phyloP scores from a whole-genome alignment of 2,113 vertebrate species.

The Progne subis region DNA sequence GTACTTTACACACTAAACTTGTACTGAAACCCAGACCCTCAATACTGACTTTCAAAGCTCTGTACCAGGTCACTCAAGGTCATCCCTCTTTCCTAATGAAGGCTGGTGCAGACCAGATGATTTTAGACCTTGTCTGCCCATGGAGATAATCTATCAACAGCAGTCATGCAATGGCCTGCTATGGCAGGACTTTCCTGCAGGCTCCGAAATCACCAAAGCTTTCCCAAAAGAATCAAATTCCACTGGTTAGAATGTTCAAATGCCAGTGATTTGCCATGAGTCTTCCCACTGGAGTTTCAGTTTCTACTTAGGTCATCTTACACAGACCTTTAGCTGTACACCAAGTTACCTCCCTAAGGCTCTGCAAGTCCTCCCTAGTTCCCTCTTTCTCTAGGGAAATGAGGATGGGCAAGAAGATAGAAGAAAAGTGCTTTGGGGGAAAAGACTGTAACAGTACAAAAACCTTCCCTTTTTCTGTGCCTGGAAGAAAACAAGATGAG shows the following conservation, averaged over 20 bases:
- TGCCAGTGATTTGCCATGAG: neutral
- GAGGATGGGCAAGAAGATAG: neutral
- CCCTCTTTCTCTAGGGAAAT: neutral
- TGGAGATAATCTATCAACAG: neutral
- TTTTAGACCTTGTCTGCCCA: neutral
- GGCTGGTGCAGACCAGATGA: neutral
- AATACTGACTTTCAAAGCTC: neutral
- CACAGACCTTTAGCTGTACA: neutral
- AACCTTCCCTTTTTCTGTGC: slow-evolving; percentile 8
- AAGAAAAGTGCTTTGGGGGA: neutral
- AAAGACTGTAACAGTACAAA: neutral
- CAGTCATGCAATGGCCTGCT: neutral
- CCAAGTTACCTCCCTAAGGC: neutral
- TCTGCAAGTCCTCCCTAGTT: neutral
- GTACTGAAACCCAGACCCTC: neutral
- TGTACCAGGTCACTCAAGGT: neutral
- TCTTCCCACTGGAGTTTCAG: neutral
- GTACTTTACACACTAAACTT: neutral
- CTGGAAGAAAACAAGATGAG: slow-evolving; percentile 10
- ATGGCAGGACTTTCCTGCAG: neutral
- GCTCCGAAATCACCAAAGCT: neutral
- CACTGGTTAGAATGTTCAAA: neutral
- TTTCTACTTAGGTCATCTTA: neutral
- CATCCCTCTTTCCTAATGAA: neutral
- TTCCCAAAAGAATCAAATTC: neutral